These are phyloP conservation scores for Acromyrmex echinatior DNA, from an alignment of 1,140 invertebrate genomes.

Conservation along the genomic window DNA sequence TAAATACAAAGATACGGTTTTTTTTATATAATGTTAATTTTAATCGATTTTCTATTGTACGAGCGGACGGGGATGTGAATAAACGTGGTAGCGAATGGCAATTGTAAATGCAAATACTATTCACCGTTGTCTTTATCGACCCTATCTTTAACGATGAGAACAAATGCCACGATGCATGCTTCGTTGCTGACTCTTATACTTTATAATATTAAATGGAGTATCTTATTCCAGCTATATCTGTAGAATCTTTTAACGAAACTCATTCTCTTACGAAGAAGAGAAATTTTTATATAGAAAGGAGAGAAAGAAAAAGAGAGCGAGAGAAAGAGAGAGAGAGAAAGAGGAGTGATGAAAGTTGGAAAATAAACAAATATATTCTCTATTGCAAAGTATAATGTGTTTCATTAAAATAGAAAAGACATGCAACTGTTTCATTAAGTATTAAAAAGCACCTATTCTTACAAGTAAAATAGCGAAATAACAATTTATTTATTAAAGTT, in stretches of 20 bases:
- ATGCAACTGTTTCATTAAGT: background rate
- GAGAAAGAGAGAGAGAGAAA: background rate
- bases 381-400: background rate
- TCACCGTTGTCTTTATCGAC: conserved; percentile 43
- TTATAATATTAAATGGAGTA: conserved; percentile 37
- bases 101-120: conserved; percentile 43
- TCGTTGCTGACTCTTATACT: conserved; percentile 62
- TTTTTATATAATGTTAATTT: conserved; percentile 20
- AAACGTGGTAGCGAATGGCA: conserved; percentile 26
- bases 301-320: conserved; percentile 30
- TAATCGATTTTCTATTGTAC: conserved; percentile 21
- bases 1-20: conserved; percentile 3
- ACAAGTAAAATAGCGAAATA: no score
- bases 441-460: background rate
- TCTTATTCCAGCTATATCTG: conserved; percentile 25
- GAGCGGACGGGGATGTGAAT: background rate
- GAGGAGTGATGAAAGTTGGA: conserved; percentile 19
- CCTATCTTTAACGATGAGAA: conserved; percentile 61
- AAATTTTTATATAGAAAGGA: conserved; percentile 25
- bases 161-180: conserved; percentile 57
- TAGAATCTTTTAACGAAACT: conserved; percentile 11
- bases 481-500: no score
- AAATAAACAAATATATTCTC: conserved; percentile 6
- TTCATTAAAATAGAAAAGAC: no score
- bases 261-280: background rate